Evolutionary conservation across 64 coral and sea anemone species (phyloP).

Genomic region (Anthopleura sola): DNA sequence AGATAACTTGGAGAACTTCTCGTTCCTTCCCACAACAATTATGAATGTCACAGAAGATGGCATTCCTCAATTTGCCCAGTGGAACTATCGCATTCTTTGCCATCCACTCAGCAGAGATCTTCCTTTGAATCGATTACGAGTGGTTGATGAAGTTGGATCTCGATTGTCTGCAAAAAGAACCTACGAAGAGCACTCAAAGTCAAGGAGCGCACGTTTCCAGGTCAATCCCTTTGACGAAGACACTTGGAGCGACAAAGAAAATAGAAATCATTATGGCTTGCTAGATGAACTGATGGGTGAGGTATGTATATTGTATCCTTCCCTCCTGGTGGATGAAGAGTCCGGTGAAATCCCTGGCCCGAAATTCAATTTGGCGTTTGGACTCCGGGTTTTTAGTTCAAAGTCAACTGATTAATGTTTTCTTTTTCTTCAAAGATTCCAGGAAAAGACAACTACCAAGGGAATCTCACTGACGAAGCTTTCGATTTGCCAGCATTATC

Average conservation of each 20-base stretch:
- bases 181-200: constrained; percentile 31
- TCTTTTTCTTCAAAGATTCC: constrained; percentile 32
- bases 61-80: constrained; percentile 63
- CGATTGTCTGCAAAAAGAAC: constrained; percentile 28
- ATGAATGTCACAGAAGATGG: constrained; percentile 49
- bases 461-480: constrained; percentile 47
- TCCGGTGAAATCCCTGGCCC: no score
- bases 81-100: constrained; percentile 78
- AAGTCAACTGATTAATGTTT: not conserved
- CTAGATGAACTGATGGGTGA: constrained; percentile 64
- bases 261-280: constrained; percentile 19
- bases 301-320: no score
- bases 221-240: constrained; percentile 49
- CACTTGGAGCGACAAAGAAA: not conserved
- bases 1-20: constrained; percentile 68
- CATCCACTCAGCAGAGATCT: constrained; percentile 54
- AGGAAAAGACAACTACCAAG: constrained; percentile 69
- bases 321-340: no score
- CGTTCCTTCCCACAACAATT: constrained; percentile 75
- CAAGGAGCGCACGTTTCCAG: constrained; percentile 62
- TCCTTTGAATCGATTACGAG: constrained; percentile 61
- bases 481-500: constrained; percentile 40
- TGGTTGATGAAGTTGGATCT: constrained; percentile 52
- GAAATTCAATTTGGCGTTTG: no score
- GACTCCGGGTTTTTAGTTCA: not conserved